Conservation (phyloP, 2,113 vertebrate species). For the Mugil cephalus region DNA sequence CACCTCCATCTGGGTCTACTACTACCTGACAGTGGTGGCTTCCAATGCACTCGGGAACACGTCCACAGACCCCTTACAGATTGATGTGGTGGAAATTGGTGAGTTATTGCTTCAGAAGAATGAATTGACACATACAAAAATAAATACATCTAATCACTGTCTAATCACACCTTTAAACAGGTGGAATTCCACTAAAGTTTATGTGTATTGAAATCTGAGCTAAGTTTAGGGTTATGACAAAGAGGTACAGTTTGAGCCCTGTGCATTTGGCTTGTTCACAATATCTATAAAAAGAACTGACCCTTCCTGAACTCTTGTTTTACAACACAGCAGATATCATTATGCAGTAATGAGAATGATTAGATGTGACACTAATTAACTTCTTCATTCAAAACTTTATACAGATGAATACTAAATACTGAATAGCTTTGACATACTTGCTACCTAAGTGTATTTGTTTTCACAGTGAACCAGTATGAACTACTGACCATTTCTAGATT, state of each 20-base stretch:
- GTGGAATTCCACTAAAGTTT: too few relatives aligned
- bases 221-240: too few relatives aligned
- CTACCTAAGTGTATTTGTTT: conserved; percentile 6
- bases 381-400: neutral
- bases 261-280: neutral
- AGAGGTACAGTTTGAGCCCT: neutral
- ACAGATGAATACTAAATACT: neutral
- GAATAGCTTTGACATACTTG: neutral
- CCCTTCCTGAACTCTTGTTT: conserved; percentile 1
- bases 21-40: conserved; percentile 88
- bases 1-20: conserved; percentile 89
- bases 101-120: conserved; percentile 54
- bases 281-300: neutral
- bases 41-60: conserved; percentile 87
- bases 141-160: too few relatives aligned
- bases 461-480: neutral
- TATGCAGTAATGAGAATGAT: neutral
- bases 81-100: conserved; percentile 91
- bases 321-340: neutral
- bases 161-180: too few relatives aligned
- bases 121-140: too few relatives aligned
- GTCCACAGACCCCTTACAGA: conserved; percentile 81
- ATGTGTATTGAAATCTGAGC: too few relatives aligned
- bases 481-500: neutral
- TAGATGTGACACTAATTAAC: neutral